Percentiles rank a stretch among this genome's conserved stretches.
Evolutionary conservation across 1,140 invertebrate species (phyloP).

Genomic region (Sycophaga agraensis): DNA sequence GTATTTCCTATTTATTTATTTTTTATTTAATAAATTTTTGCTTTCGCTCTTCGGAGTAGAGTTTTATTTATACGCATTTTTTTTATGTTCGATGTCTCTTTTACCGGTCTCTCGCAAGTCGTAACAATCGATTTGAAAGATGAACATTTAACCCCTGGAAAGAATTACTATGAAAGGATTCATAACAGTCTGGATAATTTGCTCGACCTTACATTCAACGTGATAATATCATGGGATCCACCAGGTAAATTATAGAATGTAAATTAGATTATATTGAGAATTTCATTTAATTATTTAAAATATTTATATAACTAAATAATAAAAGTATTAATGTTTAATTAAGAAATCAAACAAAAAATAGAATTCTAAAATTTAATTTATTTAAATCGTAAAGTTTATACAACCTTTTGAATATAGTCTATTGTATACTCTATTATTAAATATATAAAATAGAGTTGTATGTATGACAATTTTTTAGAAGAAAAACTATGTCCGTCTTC

Average conservation of each 20-base stretch:
- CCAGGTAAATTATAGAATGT: slow-evolving; percentile 44
- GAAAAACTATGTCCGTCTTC: slow-evolving; percentile 63
- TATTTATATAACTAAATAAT: neutral
- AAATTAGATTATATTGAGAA: neutral
- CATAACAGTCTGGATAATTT: slow-evolving; percentile 48
- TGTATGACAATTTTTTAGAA: slow-evolving; percentile 42
- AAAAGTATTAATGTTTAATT: neutral
- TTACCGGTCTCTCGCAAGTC: slow-evolving; percentile 50
- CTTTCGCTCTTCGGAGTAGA: slow-evolving; percentile 12
- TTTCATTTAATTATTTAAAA: neutral
- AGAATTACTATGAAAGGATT: slow-evolving; percentile 58
- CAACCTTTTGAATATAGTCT: no score
- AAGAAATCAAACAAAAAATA: no score
- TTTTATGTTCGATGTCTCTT: slow-evolving; percentile 34
- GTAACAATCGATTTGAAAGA: slow-evolving; percentile 59
- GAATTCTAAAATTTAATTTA: no score
- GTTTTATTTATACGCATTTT: slow-evolving; percentile 24
- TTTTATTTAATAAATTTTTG: slow-evolving; percentile 6
- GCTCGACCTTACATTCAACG: slow-evolving; percentile 49
- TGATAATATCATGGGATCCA: slow-evolving; percentile 62
- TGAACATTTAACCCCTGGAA: slow-evolving; percentile 54
- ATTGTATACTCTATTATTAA: neutral
- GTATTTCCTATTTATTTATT: neutral
- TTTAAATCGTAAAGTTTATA: no score
- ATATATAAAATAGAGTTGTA: no score